These are phyloP conservation scores for Hyperopisus bebe DNA, from an alignment of 2,113 vertebrate genomes.

Conservation along the genomic window DNA sequence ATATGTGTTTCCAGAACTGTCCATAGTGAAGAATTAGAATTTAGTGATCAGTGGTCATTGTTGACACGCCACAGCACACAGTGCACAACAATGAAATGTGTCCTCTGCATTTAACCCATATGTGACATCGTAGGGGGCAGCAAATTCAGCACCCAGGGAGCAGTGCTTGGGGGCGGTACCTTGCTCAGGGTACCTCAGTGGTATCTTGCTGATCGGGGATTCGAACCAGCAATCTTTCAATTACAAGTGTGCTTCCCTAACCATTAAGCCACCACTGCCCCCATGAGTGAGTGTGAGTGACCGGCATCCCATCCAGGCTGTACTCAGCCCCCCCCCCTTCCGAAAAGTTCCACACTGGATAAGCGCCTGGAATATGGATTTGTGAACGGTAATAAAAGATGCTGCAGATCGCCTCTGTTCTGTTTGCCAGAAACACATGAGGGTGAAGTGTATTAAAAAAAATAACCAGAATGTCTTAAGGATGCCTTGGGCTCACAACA, in stretches of 20 bases:
- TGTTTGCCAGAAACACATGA: background rate
- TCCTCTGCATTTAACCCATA: no score
- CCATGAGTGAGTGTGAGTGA: background rate
- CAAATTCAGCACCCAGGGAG: no score
- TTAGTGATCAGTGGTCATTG: background rate
- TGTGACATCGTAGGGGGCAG: no score
- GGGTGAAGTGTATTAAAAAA: constrained; percentile 22
- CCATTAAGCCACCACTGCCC: no score
- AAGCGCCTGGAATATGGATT: background rate
- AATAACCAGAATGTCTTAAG: constrained; percentile 19
- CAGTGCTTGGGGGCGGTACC: no score
- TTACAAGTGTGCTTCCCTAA: no score
- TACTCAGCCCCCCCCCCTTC: background rate
- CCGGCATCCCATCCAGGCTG: background rate
- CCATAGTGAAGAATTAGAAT: background rate
- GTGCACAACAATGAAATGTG: no score
- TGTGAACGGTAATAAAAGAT: background rate
- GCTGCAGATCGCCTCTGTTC: background rate
- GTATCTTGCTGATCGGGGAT: no score
- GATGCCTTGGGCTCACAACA: background rate
- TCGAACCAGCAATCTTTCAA: no score
- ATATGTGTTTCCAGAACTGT: background rate
- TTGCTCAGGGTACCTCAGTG: no score
- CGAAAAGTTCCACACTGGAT: background rate
- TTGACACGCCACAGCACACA: no score